Evolutionary conservation across 2,888 invertebrate genomes (phyloP).

Genomic region (Orthosia incerta): DNA sequence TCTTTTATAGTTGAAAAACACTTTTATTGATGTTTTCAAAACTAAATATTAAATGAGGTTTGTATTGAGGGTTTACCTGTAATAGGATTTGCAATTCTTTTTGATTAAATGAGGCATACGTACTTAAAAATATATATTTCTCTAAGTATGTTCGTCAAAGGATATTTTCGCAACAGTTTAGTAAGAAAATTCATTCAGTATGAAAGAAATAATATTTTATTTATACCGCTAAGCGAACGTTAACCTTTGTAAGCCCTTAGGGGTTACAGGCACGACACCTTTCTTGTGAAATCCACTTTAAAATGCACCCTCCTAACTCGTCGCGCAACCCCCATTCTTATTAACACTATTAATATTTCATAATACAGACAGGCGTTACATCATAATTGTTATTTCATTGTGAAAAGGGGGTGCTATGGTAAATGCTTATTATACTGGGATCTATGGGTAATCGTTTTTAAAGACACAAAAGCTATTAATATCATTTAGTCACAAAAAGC

Average conservation of each 20-base stretch:
- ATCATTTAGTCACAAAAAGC: too few species aligned
- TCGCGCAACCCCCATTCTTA: conserved; percentile 21
- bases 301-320: conserved; percentile 49
- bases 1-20: neutral
- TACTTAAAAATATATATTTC: neutral
- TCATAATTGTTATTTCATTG: conserved; percentile 13
- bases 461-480: neutral
- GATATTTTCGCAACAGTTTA: conserved; percentile 1
- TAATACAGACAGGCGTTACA: conserved; percentile 22
- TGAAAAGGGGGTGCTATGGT: neutral
- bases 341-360: conserved; percentile 48
- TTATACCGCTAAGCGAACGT: conserved; percentile 37
- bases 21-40: neutral
- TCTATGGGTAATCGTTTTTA: neutral
- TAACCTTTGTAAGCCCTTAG: conserved; percentile 36
- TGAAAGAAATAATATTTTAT: conserved; percentile 36
- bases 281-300: conserved; percentile 40
- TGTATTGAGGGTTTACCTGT: neutral
- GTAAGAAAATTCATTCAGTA: conserved; percentile 1
- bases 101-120: neutral
- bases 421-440: neutral
- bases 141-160: conserved; percentile 18
- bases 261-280: conserved; percentile 37
- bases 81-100: conserved; percentile 1
- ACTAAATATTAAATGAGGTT: neutral